Evolutionary conservation across 2,113 vertebrate species (phyloP).

Genomic region (Perca flavescens): DNA sequence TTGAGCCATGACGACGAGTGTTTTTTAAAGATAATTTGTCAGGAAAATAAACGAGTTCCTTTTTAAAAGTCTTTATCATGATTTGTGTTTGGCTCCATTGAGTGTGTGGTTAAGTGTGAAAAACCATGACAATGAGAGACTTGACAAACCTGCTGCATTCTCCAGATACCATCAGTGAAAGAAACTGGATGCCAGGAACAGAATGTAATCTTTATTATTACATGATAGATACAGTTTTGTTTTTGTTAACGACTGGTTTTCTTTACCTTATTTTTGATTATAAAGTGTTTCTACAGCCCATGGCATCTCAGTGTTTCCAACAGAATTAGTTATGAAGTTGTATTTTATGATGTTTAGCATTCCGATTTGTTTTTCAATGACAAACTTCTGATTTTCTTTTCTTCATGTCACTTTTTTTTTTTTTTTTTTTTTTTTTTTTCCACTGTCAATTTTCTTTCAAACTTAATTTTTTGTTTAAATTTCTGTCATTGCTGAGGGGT

Average conservation of each 20-base stretch:
- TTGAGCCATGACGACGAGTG: not conserved
- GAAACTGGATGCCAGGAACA: not conserved
- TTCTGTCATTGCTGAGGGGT: too few relatives aligned
- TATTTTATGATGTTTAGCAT: too few relatives aligned
- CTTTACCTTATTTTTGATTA: not conserved
- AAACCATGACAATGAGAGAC: slow-evolving; percentile 2
- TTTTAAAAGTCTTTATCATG: not conserved
- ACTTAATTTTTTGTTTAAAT: too few relatives aligned
- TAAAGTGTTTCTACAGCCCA: not conserved
- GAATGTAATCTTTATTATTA: not conserved
- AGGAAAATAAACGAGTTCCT: not conserved
- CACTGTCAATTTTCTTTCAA: too few relatives aligned
- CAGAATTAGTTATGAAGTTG: too few relatives aligned
- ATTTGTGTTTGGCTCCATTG: slow-evolving; percentile 6
- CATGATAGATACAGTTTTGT: not conserved
- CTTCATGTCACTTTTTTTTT: too few relatives aligned
- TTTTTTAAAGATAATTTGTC: not conserved
- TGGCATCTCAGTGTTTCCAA: not conserved
- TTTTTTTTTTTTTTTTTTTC: too few relatives aligned
- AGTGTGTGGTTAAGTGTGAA: slow-evolving; percentile 34
- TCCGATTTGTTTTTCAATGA: too few relatives aligned
- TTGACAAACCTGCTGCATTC: slow-evolving; percentile 51
- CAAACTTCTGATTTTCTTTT: too few relatives aligned
- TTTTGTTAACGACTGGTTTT: not conserved
- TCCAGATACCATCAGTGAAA: slow-evolving; percentile 15